A percentile compares a stretch with the other conserved stretches of the same genome.
phyloP scores from a whole-genome alignment of 2,113 vertebrate species.

The Petrocephalus zakoni region DNA sequence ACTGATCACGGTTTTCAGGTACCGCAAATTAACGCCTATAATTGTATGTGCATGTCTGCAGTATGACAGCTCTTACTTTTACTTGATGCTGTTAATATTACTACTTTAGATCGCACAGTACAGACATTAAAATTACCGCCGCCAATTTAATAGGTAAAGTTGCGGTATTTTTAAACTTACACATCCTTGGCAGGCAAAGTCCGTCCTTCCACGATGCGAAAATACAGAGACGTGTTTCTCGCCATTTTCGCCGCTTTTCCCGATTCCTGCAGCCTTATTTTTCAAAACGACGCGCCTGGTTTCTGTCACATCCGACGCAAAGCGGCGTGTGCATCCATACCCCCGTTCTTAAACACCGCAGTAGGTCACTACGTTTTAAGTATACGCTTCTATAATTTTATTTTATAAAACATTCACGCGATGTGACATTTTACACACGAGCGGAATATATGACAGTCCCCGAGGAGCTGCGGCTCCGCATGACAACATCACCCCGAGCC shows the following conservation, averaged over 20 bases:
- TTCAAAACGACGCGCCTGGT: not conserved
- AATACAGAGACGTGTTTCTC: slow-evolving; percentile 74
- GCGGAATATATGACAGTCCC: not conserved
- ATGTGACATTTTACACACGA: not conserved
- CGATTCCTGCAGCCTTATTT: slow-evolving; percentile 9
- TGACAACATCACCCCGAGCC: not conserved
- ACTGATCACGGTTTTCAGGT: not conserved
- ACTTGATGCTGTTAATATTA: not conserved
- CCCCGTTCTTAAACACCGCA: not conserved
- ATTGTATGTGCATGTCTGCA: not conserved
- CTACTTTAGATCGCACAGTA: not conserved
- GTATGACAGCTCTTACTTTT: not conserved
- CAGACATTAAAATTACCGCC: not conserved
- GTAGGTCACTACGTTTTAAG: not conserved
- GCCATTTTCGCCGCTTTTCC: slow-evolving; percentile 53
- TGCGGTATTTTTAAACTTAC: slow-evolving; percentile 55
- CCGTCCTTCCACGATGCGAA: slow-evolving; percentile 81
- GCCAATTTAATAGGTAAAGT: not conserved
- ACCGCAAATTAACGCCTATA: not conserved
- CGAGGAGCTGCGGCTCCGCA: not conserved
- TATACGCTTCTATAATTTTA: not conserved
- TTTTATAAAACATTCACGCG: not conserved
- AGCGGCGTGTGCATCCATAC: not conserved
- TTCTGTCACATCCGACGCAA: not conserved
- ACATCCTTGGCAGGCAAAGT: slow-evolving; percentile 85